Evolutionary conservation across 23 tunicate genomes (phyloP), one percentile per base, ranked within the genome.

Genomic region (Corella eumyota): DNA sequence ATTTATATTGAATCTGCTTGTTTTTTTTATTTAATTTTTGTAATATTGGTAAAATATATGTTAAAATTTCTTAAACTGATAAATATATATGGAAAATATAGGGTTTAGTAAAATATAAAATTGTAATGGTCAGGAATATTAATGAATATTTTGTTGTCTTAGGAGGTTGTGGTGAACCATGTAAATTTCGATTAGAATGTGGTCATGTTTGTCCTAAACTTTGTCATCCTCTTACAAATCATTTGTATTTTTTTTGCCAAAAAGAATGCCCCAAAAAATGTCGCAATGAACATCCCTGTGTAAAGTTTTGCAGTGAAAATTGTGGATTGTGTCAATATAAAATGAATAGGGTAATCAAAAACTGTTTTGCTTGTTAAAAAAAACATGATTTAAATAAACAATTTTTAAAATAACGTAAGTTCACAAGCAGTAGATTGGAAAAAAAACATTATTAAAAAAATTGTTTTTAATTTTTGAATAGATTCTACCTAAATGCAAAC

Each of bases 121-220:
- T n/a, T n/a, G n/a, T n/a, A n/a, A n/a, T n/a, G n/a, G n/a, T n/a
- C n/a, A n/a, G n/a, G n/a, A n/a, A n/a, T n/a, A n/a, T n/a, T n/a
- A n/a, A n/a, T n/a, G n/a, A n/a, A n/a, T n/a, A n/a, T n/a, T n/a
- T n/a, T n/a, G n/a, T n/a, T n/a, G n/a, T n/a, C n/a, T n/a, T n/a
- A 68, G 74, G 74, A 31, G 74, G 77, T 20, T 71, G 77, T 61
- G 77, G 56, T 6, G 52, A 60, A 27, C 70, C 69, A 23, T 71
- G 77, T 34, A 63, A 71, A 13, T 20, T 37, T 17, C 56, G 68
- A n/a, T 30, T 71, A 4, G 69, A 71, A 22, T 73, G 79, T 44
- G 79, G 79, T 49, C 79, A 73, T 51, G 47, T 29, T 40, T 40
- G n/a, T n/a, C n/a, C n/a, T n/a, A n/a, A n/a, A n/a, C n/a, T n/a